Evolutionary conservation across 2,888 invertebrate species (phyloP), one percentile per base, ranked within the genome.

Genomic region (Geotrupes spiniger): DNA sequence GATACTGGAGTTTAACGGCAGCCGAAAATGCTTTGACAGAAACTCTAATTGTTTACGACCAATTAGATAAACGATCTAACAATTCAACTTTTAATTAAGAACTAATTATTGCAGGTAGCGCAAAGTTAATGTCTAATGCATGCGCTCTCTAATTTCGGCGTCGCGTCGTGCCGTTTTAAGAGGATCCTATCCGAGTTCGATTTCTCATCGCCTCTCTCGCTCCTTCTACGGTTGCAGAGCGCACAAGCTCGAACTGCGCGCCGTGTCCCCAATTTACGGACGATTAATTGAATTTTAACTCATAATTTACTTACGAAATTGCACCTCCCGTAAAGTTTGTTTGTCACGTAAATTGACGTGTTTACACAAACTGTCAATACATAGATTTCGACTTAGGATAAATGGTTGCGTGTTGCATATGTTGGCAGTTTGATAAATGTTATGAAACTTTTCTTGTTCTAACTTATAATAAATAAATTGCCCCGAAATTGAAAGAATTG

Each of bases 31-130:
- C 33, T 33, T 33, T 33, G 33, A 33, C 33, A n/a, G 33, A 2
- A 33, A 33, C 33, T 12, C 26, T 36, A 48, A 42, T 37, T 42
- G 58, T 63, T 63, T 63, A 64, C 63, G 62, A 59, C 55, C 60
- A 64, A 64, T 64, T 63, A 62, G 59, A 57, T 53, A 49, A 59
- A 58, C 61, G 53, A 52, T 52, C 49, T 54, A 58, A 63, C 62
- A 62, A 60, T 62, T 62, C 53, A 55, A 58, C 61, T 63, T 62
- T 61, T 63, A 63, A 63, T 64, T 63, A 61, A 21, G 25, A 31
- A 28, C 26, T 38, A 48, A 43, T 48, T 38, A 38, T 41, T 36
- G 27, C 38, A 37, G 42, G 42, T 39, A 39, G 42, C 29, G 39
- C 38, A 31, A 16, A 21, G 42, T 28, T 43, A 42, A 38, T 48